Percentiles rank a stretch among this genome's conserved stretches.
Conservation (phyloP, 2,113 vertebrate species). For the Cricetomys ansorgei region DNA sequence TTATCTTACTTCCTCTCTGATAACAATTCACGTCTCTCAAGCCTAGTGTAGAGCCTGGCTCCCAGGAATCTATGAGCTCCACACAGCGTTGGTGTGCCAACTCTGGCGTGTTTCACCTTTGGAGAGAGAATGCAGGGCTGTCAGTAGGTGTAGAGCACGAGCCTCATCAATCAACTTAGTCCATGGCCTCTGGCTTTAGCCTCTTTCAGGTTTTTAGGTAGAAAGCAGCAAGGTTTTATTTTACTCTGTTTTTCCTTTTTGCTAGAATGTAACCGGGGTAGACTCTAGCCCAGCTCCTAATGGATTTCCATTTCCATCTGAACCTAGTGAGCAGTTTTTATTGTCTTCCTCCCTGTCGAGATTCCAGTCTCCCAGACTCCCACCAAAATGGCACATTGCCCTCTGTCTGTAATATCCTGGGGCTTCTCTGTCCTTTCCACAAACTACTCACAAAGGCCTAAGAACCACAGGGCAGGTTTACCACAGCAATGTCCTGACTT, state of each 20-base stretch:
- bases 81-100: not conserved
- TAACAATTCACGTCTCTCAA: conserved; percentile 33
- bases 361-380: not conserved
- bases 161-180: conserved; percentile 18
- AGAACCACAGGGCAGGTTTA: not conserved
- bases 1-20: conserved; percentile 81
- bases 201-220: not conserved
- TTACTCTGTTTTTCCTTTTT: not conserved
- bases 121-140: conserved; percentile 50
- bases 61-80: conserved; percentile 72
- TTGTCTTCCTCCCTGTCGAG: not conserved
- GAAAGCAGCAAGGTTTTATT: not conserved
- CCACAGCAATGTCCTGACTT: not conserved
- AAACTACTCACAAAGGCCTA: not conserved
- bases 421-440: not conserved
- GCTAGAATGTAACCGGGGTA: not conserved
- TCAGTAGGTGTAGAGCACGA: conserved; percentile 48
- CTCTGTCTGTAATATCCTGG: not conserved
- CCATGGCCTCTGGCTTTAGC: not conserved
- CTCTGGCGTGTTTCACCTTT: conserved; percentile 50
- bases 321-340: not conserved
- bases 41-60: conserved; percentile 53
- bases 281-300: not conserved
- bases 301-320: not conserved
- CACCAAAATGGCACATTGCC: not conserved